These are phyloP conservation scores for Maccullochella peelii DNA, from an alignment of 2,113 vertebrate genomes.

Conservation along the genomic window DNA sequence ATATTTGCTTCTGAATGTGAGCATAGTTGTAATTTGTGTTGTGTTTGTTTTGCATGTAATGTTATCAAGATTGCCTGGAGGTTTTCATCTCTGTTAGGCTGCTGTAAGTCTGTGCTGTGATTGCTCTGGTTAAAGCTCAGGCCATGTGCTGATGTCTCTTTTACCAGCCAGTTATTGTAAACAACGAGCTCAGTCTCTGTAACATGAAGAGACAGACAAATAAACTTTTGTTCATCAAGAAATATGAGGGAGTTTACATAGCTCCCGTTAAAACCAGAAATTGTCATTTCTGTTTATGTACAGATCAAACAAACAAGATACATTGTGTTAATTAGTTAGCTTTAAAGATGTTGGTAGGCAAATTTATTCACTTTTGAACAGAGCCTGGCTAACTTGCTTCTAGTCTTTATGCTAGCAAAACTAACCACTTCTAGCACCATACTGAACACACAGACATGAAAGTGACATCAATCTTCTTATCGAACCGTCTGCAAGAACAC, in stretches of 20 bases:
- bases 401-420: not conserved
- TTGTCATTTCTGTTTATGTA: not conserved
- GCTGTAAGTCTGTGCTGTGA: not conserved
- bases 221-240: too few species aligned
- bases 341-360: not conserved
- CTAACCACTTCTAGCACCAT: not conserved
- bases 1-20: slow-evolving; percentile 48
- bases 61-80: slow-evolving; percentile 31
- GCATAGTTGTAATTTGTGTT: slow-evolving; percentile 49
- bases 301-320: not conserved
- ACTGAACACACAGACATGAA: not conserved
- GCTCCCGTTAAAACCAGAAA: too few species aligned
- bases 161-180: not conserved
- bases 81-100: slow-evolving; percentile 21
- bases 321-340: not conserved
- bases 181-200: not conserved
- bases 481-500: not conserved
- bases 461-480: not conserved
- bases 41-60: slow-evolving; percentile 40
- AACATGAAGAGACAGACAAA: not conserved
- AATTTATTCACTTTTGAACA: not conserved
- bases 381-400: too few species aligned
- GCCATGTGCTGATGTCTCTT: not conserved
- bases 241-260: too few species aligned
- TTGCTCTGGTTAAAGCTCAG: slow-evolving; percentile 15